Evolutionary conservation across 2,113 vertebrate genomes (phyloP), one percentile per base, ranked within the genome.

Genomic region (Podiceps cristatus): DNA sequence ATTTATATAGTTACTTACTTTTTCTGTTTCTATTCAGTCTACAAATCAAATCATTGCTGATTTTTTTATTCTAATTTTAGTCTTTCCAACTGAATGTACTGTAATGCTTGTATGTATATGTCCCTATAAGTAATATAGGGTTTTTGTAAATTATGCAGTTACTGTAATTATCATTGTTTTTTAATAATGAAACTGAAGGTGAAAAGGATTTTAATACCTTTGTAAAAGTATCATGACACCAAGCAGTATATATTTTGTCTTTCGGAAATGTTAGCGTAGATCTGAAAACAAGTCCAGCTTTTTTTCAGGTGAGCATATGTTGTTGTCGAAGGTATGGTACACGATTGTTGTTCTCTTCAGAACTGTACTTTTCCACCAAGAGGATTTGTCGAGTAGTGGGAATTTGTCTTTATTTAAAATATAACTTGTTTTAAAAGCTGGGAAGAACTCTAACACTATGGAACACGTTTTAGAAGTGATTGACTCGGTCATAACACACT

Each of bases 81-180:
- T 98, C 95, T 98, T 97, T 98, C 95, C 93, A 96, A 93, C 97
- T 94, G 98, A 98, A 98, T 98, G 98, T 98, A 98, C 98, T 98
- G 98, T 98, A 98, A 98, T 97, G 98, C 98, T 96, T 97, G 94
- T 98, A 96, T 97, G 97, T 98, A 97, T 97, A 96, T 96, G 97
- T 93, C 97, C 97, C 97, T 93, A 96, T 98, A 92, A 97, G 79
- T 89, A 83, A 96, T 95, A 97, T 93, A 98, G 98, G 98, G 97
- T 71, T 98, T 98, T 98, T 98, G 98, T 98, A 99, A 98, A 98
- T 98, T 93, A 96, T 97, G 97, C 98, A 88, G 96, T 98, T 98
- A 98, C 93, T 98, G 98, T 98, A 98, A 99, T 98, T 98, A 98
- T 95, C 90, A 77, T 87, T 97, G 97, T 97, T 97, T 98, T 98